Evolutionary conservation across 1,140 invertebrate species (phyloP), one percentile per base, ranked within the genome.

Genomic region (Pachypeltis micranthus): DNA sequence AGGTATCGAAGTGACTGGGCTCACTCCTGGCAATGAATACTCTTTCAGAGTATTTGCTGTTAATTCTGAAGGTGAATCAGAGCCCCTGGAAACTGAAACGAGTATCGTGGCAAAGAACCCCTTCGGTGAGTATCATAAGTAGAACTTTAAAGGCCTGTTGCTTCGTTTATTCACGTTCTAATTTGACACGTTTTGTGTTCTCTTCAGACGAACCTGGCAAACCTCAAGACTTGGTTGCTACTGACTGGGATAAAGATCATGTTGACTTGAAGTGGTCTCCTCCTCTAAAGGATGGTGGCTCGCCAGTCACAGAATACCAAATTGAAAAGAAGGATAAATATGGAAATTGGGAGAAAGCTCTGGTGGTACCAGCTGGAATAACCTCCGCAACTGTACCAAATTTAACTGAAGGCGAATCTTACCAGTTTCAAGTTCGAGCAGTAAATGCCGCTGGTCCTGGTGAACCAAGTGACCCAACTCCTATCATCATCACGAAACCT

Each of bases 181-280:
- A 61, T 16, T 63, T 57, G 31, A 47, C n/a, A 64, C 10, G 62
- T 26, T 51, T 61, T n/a, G n/a, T n/a, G n/a, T 55, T 67, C 19
- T 60, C 74, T 66, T 70, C 77, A 76, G 91, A 96, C 72, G 89
- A 95, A 74, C 96, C 96, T 64, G 91, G 90, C 63, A 90, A 92
- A 69, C 95, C 93, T 14, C 88, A 88, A 62, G 86, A 93, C 69
- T 83, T 96, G 4, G 84, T 88, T 72, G 87, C 95, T 26, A 88
- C 90, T 0, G 95, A 99, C 73, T 98, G 93, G 90, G 93, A 96
- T 76, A 93, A 93, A 69, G 90, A 96, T 72, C 89, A 93, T 70
- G 91, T 96, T 56, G 90, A 93, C 72, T 82, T 95, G 4, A 84
- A 86, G 68, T 95, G 91, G 91, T 83, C 80, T 3, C 84, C 89